These are phyloP conservation scores for Eupithecia subumbrata DNA, from an alignment of 2,888 invertebrate genomes.

Conservation along the genomic window DNA sequence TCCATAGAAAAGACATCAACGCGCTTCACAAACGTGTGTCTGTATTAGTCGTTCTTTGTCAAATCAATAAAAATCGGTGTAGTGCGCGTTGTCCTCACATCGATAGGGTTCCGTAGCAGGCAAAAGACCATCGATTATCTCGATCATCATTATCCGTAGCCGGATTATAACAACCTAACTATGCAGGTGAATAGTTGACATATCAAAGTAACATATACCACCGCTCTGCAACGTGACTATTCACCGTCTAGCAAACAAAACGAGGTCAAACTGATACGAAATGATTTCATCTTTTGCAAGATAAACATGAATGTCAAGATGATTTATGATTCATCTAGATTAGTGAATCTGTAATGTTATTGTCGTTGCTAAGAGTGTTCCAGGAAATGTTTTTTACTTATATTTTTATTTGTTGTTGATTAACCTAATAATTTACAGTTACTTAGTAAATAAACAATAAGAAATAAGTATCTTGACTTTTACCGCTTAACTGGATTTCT, in stretches of 20 bases:
- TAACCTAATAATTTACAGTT: neutral
- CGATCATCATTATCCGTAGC: neutral
- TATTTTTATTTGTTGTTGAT: neutral
- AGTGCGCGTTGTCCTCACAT: neutral
- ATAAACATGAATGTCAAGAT: neutral
- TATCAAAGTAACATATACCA: neutral
- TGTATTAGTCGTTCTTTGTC: neutral
- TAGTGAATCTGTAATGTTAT: neutral
- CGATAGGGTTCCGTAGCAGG: neutral
- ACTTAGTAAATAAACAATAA: neutral
- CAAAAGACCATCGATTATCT: neutral
- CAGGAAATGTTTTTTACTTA: neutral
- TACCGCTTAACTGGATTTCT: neutral
- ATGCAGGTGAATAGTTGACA: neutral
- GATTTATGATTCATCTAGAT: neutral
- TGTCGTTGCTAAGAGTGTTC: neutral
- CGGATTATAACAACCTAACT: neutral
- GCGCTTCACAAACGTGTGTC: neutral
- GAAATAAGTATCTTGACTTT: neutral
- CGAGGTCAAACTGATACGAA: neutral
- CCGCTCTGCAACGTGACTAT: neutral
- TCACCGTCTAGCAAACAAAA: neutral
- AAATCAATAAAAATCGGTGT: neutral
- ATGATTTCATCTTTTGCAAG: constrained; percentile 2
- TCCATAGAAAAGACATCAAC: neutral